Percentiles rank a stretch among this genome's conserved stretches.
These are phyloP conservation scores for Daboia siamensis DNA, from an alignment of 2,113 vertebrate genomes.

Conservation along the genomic window DNA sequence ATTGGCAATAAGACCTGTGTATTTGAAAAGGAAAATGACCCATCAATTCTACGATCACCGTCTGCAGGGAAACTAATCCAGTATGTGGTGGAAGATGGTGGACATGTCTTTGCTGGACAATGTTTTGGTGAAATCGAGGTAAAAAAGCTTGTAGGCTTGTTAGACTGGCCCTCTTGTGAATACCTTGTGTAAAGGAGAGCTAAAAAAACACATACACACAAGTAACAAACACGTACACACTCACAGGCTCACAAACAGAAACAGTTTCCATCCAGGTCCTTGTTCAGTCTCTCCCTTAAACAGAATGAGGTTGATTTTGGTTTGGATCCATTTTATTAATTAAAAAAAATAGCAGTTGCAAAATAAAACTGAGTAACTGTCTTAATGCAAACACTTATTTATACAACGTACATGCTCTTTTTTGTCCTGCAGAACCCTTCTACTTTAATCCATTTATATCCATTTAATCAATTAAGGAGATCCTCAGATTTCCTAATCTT, in stretches of 20 bases:
- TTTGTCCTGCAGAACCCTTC: background rate
- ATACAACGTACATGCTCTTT: background rate
- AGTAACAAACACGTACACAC: background rate
- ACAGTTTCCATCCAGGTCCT: background rate
- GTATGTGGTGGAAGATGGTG: slow-evolving; percentile 94
- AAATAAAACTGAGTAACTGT: background rate
- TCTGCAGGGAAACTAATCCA: slow-evolving; percentile 97
- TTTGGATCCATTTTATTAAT: background rate
- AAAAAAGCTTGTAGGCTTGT: background rate
- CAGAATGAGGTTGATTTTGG: background rate
- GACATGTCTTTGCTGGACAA: slow-evolving; percentile 93
- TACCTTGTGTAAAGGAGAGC: background rate
- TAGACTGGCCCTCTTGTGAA: too few relatives aligned
- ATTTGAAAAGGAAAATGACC: slow-evolving; percentile 97
- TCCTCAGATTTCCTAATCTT: background rate
- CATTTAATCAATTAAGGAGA: background rate
- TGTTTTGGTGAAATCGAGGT: slow-evolving; percentile 99
- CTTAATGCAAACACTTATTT: background rate
- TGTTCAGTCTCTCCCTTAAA: background rate
- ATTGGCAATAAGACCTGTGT: slow-evolving; percentile 99
- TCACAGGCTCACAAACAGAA: background rate
- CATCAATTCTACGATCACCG: slow-evolving; percentile 90
- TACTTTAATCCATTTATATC: background rate
- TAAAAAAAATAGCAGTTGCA: too few relatives aligned
- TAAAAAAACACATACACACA: background rate